Evolutionary conservation across 1,140 invertebrate species (phyloP).

Genomic region (Zaprionus taronus): DNA sequence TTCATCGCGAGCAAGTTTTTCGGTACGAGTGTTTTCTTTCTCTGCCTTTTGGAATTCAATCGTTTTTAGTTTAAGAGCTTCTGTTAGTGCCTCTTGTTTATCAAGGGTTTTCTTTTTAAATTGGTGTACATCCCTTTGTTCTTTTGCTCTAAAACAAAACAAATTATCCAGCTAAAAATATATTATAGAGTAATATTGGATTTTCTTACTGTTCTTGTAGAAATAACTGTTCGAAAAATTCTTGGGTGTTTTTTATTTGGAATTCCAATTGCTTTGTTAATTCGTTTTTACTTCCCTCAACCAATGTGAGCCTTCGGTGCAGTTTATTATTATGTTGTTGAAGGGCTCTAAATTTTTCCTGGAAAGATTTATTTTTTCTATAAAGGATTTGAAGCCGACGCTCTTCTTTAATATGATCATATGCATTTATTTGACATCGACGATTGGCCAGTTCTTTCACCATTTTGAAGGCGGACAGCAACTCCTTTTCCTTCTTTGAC

Average conservation of each 20-base stretch:
- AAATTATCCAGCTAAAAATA: neutral
- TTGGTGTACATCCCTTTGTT: conserved; percentile 8
- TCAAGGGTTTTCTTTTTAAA: conserved; percentile 48
- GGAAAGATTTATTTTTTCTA: conserved; percentile 32
- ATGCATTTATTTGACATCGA: conserved; percentile 39
- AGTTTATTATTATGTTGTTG: neutral
- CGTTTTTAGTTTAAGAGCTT: conserved; percentile 20
- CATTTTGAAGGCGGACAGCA: conserved; percentile 46
- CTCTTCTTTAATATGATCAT: conserved; percentile 47
- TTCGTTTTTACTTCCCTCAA: neutral
- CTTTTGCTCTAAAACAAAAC: conserved; percentile 35
- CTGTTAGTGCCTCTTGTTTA: conserved; percentile 30
- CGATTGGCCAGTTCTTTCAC: conserved; percentile 37
- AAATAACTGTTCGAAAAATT: conserved; percentile 5
- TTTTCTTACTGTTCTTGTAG: conserved; percentile 49
- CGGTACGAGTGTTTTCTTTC: conserved; percentile 6
- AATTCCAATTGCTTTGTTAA: neutral
- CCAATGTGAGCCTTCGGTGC: neutral
- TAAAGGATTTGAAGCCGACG: conserved; percentile 45
- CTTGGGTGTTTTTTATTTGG: neutral
- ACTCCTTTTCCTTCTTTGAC: conserved; percentile 7
- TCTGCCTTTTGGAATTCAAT: neutral
- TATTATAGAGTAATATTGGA: neutral
- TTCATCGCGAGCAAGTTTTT: conserved; percentile 44
- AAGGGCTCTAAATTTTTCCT: neutral